A percentile compares a stretch with the other conserved stretches of the same genome.
These are phyloP conservation scores for Hirundichthys speculiger DNA, from an alignment of 2,113 vertebrate species.

Conservation along the genomic window DNA sequence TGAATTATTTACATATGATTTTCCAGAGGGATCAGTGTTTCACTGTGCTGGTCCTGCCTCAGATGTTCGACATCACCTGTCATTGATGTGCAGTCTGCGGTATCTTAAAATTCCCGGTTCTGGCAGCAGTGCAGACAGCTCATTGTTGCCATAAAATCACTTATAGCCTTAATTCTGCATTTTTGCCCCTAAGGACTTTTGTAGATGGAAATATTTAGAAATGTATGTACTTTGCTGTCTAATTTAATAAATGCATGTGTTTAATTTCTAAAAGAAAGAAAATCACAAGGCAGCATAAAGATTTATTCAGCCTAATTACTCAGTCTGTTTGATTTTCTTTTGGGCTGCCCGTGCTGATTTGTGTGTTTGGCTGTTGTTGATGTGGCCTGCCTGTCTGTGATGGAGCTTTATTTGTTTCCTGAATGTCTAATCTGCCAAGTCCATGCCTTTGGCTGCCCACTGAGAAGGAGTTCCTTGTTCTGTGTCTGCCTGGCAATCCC, in stretches of 20 bases:
- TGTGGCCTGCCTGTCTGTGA: constrained; percentile 66
- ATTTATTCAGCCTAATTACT: constrained; percentile 36
- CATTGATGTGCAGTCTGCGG: not conserved
- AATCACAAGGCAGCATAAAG: constrained; percentile 37
- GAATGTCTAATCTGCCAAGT: constrained; percentile 92
- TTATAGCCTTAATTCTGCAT: not conserved
- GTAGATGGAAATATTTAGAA: constrained; percentile 1
- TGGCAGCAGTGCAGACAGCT: not conserved
- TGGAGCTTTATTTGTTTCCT: constrained; percentile 82
- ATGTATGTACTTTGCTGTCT: not conserved
- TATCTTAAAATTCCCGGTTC: not conserved
- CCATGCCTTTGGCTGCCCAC: constrained; percentile 86
- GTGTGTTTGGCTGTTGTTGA: constrained; percentile 61
- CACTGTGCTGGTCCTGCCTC: constrained; percentile 12
- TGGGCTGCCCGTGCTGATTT: constrained; percentile 38
- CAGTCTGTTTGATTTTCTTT: constrained; percentile 31
- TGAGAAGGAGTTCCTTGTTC: constrained; percentile 89
- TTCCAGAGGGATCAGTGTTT: constrained; percentile 22
- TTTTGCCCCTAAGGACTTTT: not conserved
- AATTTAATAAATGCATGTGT: constrained; percentile 14
- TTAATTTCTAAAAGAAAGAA: constrained; percentile 20
- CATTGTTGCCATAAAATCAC: constrained; percentile 2
- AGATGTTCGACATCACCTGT: constrained; percentile 16
- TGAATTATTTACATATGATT: constrained; percentile 65
- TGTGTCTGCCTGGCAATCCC: constrained; percentile 85